Percentiles rank a stretch among this genome's conserved stretches.
Conservation (phyloP, 2,888 invertebrate genomes). For the Aporophyla lueneburgensis region DNA sequence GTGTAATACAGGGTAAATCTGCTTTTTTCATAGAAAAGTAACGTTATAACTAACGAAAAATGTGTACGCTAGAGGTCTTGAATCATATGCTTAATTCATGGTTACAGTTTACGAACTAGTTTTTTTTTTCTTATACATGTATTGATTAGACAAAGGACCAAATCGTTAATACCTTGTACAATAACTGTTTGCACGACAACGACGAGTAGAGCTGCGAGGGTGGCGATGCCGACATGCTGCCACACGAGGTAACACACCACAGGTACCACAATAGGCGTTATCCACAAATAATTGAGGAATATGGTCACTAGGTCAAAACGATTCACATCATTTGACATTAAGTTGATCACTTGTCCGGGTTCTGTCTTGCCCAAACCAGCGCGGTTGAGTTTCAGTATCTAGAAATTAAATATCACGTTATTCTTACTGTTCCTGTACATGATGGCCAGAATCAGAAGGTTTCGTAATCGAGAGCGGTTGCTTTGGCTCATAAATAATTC, state of each 20-base stretch:
- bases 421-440: background rate
- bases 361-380: slow-evolving; percentile 91
- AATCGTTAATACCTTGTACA: slow-evolving; percentile 84
- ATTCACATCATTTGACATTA: slow-evolving; percentile 96
- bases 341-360: slow-evolving; percentile 95
- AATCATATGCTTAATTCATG: no score
- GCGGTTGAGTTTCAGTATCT: slow-evolving; percentile 89
- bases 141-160: no score
- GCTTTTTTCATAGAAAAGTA: no score
- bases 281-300: slow-evolving; percentile 94
- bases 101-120: no score
- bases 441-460: background rate
- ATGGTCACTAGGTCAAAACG: slow-evolving; percentile 94
- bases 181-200: slow-evolving; percentile 91
- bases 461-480: background rate
- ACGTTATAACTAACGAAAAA: no score
- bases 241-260: slow-evolving; percentile 87
- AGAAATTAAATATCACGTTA: slow-evolving; percentile 58
- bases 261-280: slow-evolving; percentile 94
- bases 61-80: no score
- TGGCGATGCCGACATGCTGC: slow-evolving; percentile 85
- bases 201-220: slow-evolving; percentile 82
- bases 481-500: background rate
- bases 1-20: no score
- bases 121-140: no score